phyloP scores from a whole-genome alignment of 2,113 vertebrate species.

The Zingel zingel region DNA sequence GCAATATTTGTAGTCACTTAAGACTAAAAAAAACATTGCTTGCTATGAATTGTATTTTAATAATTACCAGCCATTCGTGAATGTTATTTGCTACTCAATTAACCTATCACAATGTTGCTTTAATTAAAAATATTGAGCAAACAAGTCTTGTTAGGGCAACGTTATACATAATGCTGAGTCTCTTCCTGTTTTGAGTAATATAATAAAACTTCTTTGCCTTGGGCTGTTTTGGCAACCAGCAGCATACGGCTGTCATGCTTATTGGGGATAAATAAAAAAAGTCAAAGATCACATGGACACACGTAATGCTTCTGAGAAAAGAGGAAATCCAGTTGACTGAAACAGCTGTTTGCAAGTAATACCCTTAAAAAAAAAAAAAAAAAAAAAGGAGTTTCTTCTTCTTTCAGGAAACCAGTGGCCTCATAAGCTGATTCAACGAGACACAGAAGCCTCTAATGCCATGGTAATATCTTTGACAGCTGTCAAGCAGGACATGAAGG shows the following conservation, averaged over 20 bases:
- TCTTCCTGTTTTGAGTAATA: slow-evolving; percentile 41
- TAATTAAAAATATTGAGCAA: slow-evolving; percentile 43
- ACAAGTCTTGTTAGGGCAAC: neutral
- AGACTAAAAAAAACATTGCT: neutral
- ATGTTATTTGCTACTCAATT: neutral
- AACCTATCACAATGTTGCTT: neutral
- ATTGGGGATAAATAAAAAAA: slow-evolving; percentile 26
- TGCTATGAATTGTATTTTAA: neutral
- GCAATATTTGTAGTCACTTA: neutral
- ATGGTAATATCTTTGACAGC: slow-evolving; percentile 52
- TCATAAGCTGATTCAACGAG: slow-evolving; percentile 60
- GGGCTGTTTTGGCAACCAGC: slow-evolving; percentile 47
- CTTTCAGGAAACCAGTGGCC: slow-evolving; percentile 57
- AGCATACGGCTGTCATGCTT: slow-evolving; percentile 34
- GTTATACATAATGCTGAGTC: neutral
- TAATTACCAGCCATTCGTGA: neutral
- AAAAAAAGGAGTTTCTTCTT: slow-evolving; percentile 15
- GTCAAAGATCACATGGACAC: slow-evolving; percentile 47
- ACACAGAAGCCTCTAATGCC: slow-evolving; percentile 46
- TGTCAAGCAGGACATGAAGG: slow-evolving; percentile 56
- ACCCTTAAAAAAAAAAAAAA: slow-evolving; percentile 12
- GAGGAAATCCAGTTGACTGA: slow-evolving; percentile 22
- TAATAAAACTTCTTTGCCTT: slow-evolving; percentile 34
- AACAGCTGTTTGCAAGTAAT: slow-evolving; percentile 64
- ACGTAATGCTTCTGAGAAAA: slow-evolving; percentile 37